Base-by-base conservation (phyloP, 2,113 vertebrate genomes). In the Prinia subflava region DNA sequence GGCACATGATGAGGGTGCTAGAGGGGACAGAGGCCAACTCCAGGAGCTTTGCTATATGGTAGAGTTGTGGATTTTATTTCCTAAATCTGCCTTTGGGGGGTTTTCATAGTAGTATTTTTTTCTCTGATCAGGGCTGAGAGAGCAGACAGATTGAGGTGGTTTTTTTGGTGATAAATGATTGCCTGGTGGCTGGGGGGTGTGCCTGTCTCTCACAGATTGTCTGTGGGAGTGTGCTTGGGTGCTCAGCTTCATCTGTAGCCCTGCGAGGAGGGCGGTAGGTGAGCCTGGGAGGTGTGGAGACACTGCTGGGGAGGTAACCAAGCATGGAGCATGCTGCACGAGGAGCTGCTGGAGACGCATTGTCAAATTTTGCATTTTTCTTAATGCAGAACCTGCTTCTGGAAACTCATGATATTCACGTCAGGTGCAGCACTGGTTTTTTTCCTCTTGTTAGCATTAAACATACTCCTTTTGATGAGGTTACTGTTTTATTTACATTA, bases 401-500 rank as follows among this genome's bases (percentile, higher is more conserved):
- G 65, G 75, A 76, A 79, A 33, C 24, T 75, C 3, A 1, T 70
- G 64, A 53, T 74, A 89, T 83, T 76, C 49, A 21, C 37, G 17
- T 87, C 73, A 77, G 68, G 60, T 89, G 22, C 64, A 53, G 59
- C 13, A 19, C 31, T 69, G 67, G 5, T 39, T n/a, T 39, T 52
- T 73, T 30, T 18, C 6, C 3, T 28, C 42, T 57, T 78, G 60
- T 89, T 94, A 90, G 46, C 53, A 49, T 89, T 81, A 75, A 85
- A 44, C 24, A 13, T 11, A 21, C 67, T 83, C 47, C 47, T 92
- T 62, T 70, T 87, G 91, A 78, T 92, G 86, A 90, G 47, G 52
- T 87, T 87, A 46, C 41, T 70, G 44, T 91, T 60, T 30, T 90
- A 47, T 78, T 94, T 93, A 28, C 68, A 28, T 87, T 79, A 28